Evolutionary conservation across 2,113 vertebrate species (phyloP).

Genomic region (Rhagologus leucostigma): DNA sequence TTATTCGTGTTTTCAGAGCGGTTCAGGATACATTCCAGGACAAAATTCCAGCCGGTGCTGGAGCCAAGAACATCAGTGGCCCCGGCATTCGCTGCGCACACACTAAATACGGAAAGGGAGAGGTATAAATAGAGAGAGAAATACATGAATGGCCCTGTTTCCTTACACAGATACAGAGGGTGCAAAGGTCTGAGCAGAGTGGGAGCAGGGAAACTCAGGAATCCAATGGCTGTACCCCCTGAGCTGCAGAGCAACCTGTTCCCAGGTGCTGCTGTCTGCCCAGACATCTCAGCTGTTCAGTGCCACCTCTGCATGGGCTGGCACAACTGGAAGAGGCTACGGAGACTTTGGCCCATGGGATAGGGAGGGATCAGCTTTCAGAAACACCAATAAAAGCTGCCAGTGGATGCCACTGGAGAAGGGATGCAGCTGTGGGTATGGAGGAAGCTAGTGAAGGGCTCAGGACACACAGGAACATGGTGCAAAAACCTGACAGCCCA

Average conservation of each 20-base stretch:
- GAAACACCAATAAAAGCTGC: neutral
- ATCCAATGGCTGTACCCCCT: neutral
- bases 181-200: neutral
- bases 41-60: constrained; percentile 22
- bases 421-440: neutral
- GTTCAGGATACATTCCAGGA: constrained; percentile 54
- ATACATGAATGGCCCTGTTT: constrained; percentile 54
- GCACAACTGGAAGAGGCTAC: neutral
- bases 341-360: neutral
- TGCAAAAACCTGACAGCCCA: neutral
- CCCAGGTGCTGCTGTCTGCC: neutral
- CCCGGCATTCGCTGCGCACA: neutral
- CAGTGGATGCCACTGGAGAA: neutral
- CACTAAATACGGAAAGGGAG: constrained; percentile 64
- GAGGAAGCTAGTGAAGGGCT: neutral
- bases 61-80: constrained; percentile 69
- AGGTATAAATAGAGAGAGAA: constrained; percentile 66
- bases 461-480: neutral
- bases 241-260: neutral
- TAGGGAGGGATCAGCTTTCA: neutral
- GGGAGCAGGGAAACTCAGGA: neutral
- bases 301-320: neutral
- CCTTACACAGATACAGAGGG: neutral
- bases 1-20: constrained; percentile 53
- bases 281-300: neutral